Evolutionary conservation across 2,888 invertebrate genomes (phyloP), one percentile per base, ranked within the genome.

Genomic region (Stenodera caucasica): DNA sequence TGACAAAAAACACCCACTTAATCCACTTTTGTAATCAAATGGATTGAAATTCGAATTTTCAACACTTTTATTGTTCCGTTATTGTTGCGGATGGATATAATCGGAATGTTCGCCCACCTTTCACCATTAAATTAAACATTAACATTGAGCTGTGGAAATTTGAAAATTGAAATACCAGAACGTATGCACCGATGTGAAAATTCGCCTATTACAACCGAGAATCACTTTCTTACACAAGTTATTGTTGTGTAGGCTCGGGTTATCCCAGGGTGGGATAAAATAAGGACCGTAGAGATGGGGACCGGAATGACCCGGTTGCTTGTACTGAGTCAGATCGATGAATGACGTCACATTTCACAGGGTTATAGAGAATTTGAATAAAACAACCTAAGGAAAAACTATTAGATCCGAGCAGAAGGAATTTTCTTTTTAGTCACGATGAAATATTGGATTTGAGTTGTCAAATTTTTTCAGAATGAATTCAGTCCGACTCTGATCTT

Each of bases 291-390:
- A 21, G 45, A 52, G 61, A 58, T 70, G 70, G 68, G 63, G 70
- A 66, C 68, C 65, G 67, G 63, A 68, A 69, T 76, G 75, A 76
- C 77, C 75, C 71, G 72, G 74, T 74, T 76, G 72, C 71, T 66
- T 70, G 69, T 63, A 62, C 63, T 61, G 68, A 56, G 58, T 62
- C 67, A 69, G 72, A 77, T 77, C 77, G 77, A 77, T 77, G 71
- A 57, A 62, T 72, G 71, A 76, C 75, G 76, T 75, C 73, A 74
- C 63, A 30, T 35, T 18, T 9, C 56, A 67, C 72, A 72, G 69
- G 71, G 67, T 61, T 63, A 61, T 61, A 66, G n/a, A n/a, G n/a
- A n/a, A n/a, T n/a, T n/a, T n/a, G n/a, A n/a, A n/a, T n/a, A n/a
- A n/a, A n/a, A n/a, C n/a, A n/a, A n/a, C n/a, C n/a, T n/a, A n/a